These are phyloP conservation scores for Lamellibrachia columna DNA, from an alignment of 2,888 invertebrate genomes.

Conservation along the genomic window DNA sequence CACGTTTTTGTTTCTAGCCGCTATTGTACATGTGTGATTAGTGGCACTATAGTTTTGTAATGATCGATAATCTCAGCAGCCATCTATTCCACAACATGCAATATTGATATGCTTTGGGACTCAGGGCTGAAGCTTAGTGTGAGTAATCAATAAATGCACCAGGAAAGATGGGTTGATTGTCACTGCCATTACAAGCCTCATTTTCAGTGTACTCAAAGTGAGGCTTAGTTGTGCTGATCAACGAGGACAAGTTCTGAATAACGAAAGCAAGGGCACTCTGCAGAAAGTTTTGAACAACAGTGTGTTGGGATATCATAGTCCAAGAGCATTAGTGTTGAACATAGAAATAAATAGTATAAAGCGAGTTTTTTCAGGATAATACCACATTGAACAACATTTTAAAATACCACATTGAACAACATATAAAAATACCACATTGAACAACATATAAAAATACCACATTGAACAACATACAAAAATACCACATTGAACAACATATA, in stretches of 20 bases:
- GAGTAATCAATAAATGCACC: neutral
- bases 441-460: too few relatives aligned
- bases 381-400: too few relatives aligned
- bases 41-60: neutral
- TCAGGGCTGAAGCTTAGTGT: neutral
- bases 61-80: neutral
- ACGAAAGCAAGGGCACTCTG: neutral
- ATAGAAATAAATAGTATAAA: too few relatives aligned
- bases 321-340: too few relatives aligned
- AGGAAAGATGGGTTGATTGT: neutral
- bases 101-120: slow-evolving; percentile 10
- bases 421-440: too few relatives aligned
- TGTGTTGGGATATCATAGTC: too few relatives aligned
- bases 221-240: neutral
- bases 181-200: neutral
- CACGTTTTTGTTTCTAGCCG: neutral
- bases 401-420: too few relatives aligned
- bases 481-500: too few relatives aligned
- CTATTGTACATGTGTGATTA: neutral
- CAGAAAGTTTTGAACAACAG: neutral
- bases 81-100: neutral
- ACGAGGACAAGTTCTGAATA: neutral
- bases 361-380: too few relatives aligned
- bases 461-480: too few relatives aligned
- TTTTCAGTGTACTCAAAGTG: neutral